Evolutionary conservation across 2,888 invertebrate genomes (phyloP).

Genomic region (Flabesymbios commensalis): DNA sequence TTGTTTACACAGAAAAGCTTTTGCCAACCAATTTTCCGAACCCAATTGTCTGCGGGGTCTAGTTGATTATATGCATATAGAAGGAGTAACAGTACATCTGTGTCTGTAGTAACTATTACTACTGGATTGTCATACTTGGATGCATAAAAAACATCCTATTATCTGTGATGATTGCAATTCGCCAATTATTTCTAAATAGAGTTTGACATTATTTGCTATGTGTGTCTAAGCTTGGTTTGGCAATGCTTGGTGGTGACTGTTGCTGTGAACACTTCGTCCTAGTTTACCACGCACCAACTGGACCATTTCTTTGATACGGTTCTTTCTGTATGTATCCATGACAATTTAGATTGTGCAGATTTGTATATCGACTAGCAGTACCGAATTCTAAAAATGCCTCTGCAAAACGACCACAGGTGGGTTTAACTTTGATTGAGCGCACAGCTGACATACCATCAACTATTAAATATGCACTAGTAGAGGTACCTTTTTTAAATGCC

Average conservation of each 20-base stretch:
- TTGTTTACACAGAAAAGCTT: too few species aligned
- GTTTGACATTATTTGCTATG: neutral
- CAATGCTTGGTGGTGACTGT: too few species aligned
- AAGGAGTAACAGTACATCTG: neutral
- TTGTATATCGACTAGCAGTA: too few species aligned
- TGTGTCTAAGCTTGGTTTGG: too few species aligned
- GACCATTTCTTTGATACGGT: too few species aligned
- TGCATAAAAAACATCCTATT: neutral
- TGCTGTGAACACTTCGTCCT: too few species aligned
- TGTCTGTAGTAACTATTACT: neutral
- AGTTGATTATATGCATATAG: neutral
- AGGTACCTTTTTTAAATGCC: neutral
- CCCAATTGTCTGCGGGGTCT: neutral
- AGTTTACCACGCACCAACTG: too few species aligned
- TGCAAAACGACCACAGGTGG: neutral
- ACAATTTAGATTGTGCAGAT: too few species aligned
- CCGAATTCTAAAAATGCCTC: neutral
- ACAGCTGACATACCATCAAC: neutral
- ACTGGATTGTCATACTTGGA: neutral
- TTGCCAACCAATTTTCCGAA: too few species aligned
- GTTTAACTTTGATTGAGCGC: neutral
- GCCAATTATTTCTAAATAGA: neutral
- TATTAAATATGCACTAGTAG: neutral
- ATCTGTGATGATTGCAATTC: neutral
- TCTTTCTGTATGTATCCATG: too few species aligned